A percentile compares a stretch with the other conserved stretches of the same genome.
Evolutionary conservation across 1,140 invertebrate species (phyloP).

Genomic region (Anoplophora glabripennis): DNA sequence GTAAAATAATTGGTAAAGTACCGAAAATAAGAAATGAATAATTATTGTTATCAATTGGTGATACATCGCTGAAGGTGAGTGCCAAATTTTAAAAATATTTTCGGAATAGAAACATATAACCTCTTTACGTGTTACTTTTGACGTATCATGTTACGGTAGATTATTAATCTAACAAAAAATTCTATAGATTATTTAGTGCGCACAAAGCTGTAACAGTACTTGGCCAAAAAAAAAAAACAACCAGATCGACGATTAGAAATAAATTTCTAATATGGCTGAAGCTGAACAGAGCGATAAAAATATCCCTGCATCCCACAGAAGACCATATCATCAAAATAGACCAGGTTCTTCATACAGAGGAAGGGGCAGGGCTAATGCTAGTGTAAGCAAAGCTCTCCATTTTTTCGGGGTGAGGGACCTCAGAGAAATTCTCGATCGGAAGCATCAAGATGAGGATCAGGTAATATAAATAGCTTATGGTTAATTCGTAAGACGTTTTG

Average conservation of each 20-base stretch:
- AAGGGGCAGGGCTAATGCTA: neutral
- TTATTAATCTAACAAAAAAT: neutral
- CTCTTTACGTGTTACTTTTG: no score
- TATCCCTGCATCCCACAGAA: neutral
- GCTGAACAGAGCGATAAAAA: neutral
- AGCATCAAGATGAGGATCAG: slow-evolving; percentile 22
- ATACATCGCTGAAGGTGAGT: no score
- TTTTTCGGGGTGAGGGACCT: slow-evolving; percentile 31
- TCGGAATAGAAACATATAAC: neutral
- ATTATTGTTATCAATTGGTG: no score
- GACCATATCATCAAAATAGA: slow-evolving; percentile 2
- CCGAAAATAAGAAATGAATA: no score
- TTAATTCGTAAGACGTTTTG: neutral
- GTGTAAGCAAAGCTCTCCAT: slow-evolving; percentile 22
- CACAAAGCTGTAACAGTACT: neutral
- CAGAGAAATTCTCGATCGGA: slow-evolving; percentile 29
- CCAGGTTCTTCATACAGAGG: neutral
- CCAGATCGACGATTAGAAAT: neutral
- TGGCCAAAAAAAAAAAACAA: neutral
- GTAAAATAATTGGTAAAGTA: no score
- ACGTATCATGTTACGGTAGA: neutral
- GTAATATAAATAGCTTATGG: slow-evolving; percentile 2
- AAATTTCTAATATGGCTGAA: neutral
- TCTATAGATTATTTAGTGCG: neutral
- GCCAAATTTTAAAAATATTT: neutral